Evolutionary conservation across 2,888 invertebrate species (phyloP), one percentile per base, ranked within the genome.

Genomic region (Chloroclysta siterata): DNA sequence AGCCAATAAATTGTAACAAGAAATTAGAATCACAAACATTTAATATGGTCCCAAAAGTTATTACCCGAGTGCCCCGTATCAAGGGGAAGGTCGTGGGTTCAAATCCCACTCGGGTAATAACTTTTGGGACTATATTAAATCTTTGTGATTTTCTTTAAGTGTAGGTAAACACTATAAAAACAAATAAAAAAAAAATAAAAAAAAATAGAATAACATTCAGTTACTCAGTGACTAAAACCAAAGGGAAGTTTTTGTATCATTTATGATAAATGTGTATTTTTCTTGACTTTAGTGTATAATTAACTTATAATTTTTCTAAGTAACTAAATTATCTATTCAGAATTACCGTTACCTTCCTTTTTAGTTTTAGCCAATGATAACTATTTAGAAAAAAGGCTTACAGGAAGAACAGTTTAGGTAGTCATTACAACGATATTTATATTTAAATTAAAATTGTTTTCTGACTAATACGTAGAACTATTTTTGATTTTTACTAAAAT

Each of bases 391-490:
- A 68, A 72, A 71, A 70, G 71, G 73, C 63, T 76, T 77, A 79
- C 78, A 79, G 81, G 84, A 84, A 85, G 83, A 83, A 82, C 80
- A 73, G 17, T 77, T 78, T 33, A 33, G 6, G 33, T 33, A 71
- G 51, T 72, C 70, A 33, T 36, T 52, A 78, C 77, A 81, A 82
- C 76, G 81, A 79, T 78, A 79, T 78, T 71, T 66, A 74, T 81
- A 77, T 78, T 77, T 67, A 86, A 87, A 85, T 81, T 74, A 85
- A 79, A 84, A 80, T 84, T 86, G 77, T 79, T 81, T 83, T 84
- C 86, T 88, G 88, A 84, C 86, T 89, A 85, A 78, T 76, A 39
- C 78, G 83, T 82, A 85, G 87, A 86, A 88, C 83, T 84, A 83
- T 83, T 80, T 82, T 79, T 74, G 77, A 79, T 73, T 80, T 76